Conservation (phyloP, 2,888 invertebrate genomes). For the Drosophila kokeensis region DNA sequence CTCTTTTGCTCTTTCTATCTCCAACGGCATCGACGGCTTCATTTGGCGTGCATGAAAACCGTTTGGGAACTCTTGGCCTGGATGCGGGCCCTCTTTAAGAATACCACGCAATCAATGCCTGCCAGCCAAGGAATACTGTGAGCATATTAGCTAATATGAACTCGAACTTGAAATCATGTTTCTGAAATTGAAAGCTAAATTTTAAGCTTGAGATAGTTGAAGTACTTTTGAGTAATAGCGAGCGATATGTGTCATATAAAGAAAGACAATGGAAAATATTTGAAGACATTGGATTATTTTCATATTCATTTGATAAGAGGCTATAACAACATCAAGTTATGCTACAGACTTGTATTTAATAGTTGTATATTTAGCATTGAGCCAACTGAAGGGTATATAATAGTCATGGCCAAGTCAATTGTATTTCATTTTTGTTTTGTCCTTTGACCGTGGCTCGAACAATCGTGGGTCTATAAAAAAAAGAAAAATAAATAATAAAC, state of each 20-base stretch:
- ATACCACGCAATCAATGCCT: slow-evolving; percentile 18
- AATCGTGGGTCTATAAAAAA: slow-evolving; percentile 42
- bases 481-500: not conserved
- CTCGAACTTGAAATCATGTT: too few relatives aligned
- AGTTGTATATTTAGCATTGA: not conserved
- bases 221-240: not conserved
- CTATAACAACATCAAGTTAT: not conserved
- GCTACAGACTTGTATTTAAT: not conserved
- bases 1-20: slow-evolving; percentile 23
- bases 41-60: slow-evolving; percentile 77
- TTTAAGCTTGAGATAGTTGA: not conserved
- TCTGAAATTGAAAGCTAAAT: not conserved
- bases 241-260: too few relatives aligned
- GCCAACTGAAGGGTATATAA: slow-evolving; percentile 10
- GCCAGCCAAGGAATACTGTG: not conserved
- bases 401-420: not conserved
- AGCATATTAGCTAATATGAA: not conserved
- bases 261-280: not conserved
- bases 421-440: slow-evolving; percentile 7
- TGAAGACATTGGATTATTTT: not conserved
- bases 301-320: not conserved
- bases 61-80: slow-evolving; percentile 57
- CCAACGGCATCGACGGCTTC: slow-evolving; percentile 57
- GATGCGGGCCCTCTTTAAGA: slow-evolving; percentile 37
- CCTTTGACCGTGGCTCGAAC: slow-evolving; percentile 30